phyloP scores from a whole-genome alignment of 2,888 invertebrate genomes.

The Xanthostigma xanthostigma region DNA sequence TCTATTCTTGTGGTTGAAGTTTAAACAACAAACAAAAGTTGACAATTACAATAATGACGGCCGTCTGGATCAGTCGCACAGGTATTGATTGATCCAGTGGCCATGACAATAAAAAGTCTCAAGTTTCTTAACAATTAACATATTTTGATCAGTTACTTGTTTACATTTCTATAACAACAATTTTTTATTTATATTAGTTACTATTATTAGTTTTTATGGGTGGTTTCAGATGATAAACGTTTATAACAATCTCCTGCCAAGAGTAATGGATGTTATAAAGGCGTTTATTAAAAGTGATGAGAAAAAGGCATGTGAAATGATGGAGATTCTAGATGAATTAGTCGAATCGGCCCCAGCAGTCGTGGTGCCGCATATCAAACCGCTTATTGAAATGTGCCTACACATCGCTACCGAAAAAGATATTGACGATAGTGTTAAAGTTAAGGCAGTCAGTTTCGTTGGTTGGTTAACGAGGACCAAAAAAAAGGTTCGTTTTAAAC shows the following conservation, averaged over 20 bases:
- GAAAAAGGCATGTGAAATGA: slow-evolving; percentile 42
- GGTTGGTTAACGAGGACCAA: slow-evolving; percentile 50
- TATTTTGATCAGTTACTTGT: background rate
- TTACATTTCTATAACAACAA: slow-evolving; percentile 1
- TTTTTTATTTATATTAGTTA: background rate
- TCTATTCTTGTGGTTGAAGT: too few relatives aligned
- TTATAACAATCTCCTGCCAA: slow-evolving; percentile 44
- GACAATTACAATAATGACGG: too few relatives aligned
- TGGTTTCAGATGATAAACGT: slow-evolving; percentile 34
- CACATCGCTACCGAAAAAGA: slow-evolving; percentile 39
- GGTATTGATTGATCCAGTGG: too few relatives aligned
- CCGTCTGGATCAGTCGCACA: too few relatives aligned
- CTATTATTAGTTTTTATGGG: slow-evolving; percentile 1
- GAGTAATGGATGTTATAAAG: slow-evolving; percentile 43
- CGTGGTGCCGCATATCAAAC: slow-evolving; percentile 45
- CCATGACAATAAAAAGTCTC: too few relatives aligned
- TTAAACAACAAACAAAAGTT: too few relatives aligned
- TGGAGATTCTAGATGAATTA: slow-evolving; percentile 50
- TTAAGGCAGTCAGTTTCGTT: slow-evolving; percentile 51
- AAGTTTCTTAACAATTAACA: background rate
- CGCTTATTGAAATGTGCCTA: slow-evolving; percentile 49
- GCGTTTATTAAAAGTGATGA: slow-evolving; percentile 37
- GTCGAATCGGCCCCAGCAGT: slow-evolving; percentile 45
- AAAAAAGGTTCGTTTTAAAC: slow-evolving; percentile 39
- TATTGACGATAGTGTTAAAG: slow-evolving; percentile 43